phyloP scores from a whole-genome alignment of 2,113 vertebrate species.

The Varanus komodoensis region DNA sequence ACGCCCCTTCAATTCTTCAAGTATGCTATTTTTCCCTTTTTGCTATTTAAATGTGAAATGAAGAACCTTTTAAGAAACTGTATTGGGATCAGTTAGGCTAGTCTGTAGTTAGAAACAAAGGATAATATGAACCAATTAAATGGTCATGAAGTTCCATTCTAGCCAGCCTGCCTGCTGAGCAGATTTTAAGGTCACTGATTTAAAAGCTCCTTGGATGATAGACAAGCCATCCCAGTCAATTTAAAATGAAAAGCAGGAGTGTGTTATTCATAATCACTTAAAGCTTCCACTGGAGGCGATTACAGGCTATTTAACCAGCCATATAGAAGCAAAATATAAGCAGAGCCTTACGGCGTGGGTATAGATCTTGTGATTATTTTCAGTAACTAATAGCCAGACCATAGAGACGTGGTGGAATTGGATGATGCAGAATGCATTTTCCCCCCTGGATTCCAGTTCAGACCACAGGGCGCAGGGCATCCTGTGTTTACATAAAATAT shows the following conservation, averaged over 20 bases:
- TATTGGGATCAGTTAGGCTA: slow-evolving; percentile 23
- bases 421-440: neutral
- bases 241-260: slow-evolving; percentile 20
- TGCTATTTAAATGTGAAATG: neutral
- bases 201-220: slow-evolving; percentile 18
- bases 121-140: slow-evolving; percentile 31
- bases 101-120: slow-evolving; percentile 24
- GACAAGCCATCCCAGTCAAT: slow-evolving; percentile 15
- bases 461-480: neutral
- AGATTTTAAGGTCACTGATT: slow-evolving; percentile 39
- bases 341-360: neutral
- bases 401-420: neutral
- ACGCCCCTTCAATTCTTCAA: neutral
- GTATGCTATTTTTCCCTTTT: neutral
- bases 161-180: neutral
- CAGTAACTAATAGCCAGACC: neutral
- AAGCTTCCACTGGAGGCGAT: neutral
- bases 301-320: slow-evolving; percentile 5
- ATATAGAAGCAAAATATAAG: slow-evolving; percentile 22
- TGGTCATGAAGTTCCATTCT: slow-evolving; percentile 20
- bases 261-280: slow-evolving; percentile 35
- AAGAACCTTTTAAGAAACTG: neutral
- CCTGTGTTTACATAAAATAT: neutral
- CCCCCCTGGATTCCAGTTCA: neutral
- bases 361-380: neutral